phyloP scores from a whole-genome alignment of 2,113 vertebrate genomes.

The Brachionichthys hirsutus region DNA sequence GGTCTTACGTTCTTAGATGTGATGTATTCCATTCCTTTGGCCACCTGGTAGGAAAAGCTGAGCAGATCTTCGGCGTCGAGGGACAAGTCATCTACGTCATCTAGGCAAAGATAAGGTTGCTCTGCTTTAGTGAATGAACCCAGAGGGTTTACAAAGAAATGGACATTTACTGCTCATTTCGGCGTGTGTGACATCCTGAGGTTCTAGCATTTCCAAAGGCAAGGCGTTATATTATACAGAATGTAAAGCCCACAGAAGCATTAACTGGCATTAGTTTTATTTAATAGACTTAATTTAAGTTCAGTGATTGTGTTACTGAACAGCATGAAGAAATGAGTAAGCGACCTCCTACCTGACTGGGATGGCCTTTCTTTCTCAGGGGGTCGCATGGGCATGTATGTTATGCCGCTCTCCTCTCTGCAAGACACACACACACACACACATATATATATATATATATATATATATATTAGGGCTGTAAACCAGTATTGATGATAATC shows the following conservation, averaged over 20 bases:
- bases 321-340: background rate
- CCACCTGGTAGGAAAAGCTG: constrained; percentile 97
- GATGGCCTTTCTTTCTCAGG: constrained; percentile 76
- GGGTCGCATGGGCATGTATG: constrained; percentile 94
- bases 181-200: background rate
- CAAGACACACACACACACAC: constrained; percentile 25
- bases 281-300: too few species aligned
- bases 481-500: too few species aligned
- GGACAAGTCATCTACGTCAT: constrained; percentile 87
- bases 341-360: constrained; percentile 66
- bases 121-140: background rate
- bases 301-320: background rate
- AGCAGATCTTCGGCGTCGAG: constrained; percentile 91
- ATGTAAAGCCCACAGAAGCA: too few species aligned
- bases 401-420: constrained; percentile 80
- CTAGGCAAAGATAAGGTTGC: constrained; percentile 31
- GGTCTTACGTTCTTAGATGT: constrained; percentile 93
- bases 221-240: too few species aligned
- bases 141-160: background rate
- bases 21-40: constrained; percentile 97
- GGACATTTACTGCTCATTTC: too few species aligned
- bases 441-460: constrained; percentile 20
- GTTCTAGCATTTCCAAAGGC: too few species aligned
- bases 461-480: too few species aligned
- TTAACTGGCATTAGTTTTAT: too few species aligned